Evolutionary conservation across 2,888 invertebrate genomes (phyloP), one percentile per base, ranked within the genome.

Genomic region (Ashinkailepas kermadecensis): DNA sequence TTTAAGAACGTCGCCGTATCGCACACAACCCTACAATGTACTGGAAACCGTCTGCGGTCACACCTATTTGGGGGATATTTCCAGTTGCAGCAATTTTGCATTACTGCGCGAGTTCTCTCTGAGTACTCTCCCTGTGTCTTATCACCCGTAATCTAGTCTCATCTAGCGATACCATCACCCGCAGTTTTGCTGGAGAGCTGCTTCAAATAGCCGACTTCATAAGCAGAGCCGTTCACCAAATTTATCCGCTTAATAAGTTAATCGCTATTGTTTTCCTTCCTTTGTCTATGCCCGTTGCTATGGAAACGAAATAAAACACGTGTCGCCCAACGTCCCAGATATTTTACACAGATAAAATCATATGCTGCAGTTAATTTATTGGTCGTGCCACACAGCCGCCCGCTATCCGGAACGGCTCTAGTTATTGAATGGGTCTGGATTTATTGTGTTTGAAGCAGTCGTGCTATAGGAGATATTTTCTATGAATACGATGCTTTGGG

Each of bases 271-370:
- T 39, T 39, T 70, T 70, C 39, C 13, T 70, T 39, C 39, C 70
- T 70, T 70, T 70, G 70, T 70, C 39, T 15, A 10, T 13, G 70
- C 70, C 23, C 10, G 70, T 70, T 21, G 70, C 70, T 39, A 70
- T 70, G 70, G 70, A 70, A 70, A 70, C 70, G 70, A 21, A 70
- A 70, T 70, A 70, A 70, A 70, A 70, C 70, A 70, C 70, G 70
- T 70, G 70, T 70, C 70, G 70, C 39, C 70, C 15, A 15, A 39
- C 70, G 70, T 15, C 15, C 39, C 39, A 70, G 39, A 25, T 39
- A 70, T 70, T 70, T 39, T 70, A 70, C 70, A 70, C 70, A 39
- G 70, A 70, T 70, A 70, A 70, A 70, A 70, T 70, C 39, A 70
- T 70, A 70, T 39, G 70, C 70, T 70, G 70, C 39, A 70, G 70